Conservation (phyloP, 1,140 invertebrate species). For the Cylas formicarius region DNA sequence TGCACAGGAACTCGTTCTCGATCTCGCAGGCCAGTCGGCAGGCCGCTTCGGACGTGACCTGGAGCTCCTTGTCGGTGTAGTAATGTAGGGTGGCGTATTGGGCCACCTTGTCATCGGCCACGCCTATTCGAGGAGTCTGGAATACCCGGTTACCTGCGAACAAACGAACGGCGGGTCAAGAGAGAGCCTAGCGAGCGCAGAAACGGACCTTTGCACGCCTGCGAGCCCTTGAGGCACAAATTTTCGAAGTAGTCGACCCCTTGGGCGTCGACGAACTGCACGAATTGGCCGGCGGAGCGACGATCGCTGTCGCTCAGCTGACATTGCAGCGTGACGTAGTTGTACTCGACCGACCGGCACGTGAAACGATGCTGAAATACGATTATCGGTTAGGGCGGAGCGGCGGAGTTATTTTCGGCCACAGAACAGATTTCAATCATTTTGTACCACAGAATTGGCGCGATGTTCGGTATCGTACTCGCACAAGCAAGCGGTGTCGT, state of each 20-base stretch:
- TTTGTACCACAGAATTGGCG: too few relatives aligned
- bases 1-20: constrained; percentile 87
- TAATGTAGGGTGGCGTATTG: constrained; percentile 87
- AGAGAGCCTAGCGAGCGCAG: too few relatives aligned
- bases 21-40: constrained; percentile 85
- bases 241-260: constrained; percentile 95
- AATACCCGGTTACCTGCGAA: constrained; percentile 58
- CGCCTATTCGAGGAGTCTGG: constrained; percentile 73
- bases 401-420: too few relatives aligned
- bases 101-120: constrained; percentile 81
- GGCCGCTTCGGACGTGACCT: constrained; percentile 74
- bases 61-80: constrained; percentile 87
- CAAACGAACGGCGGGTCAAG: too few relatives aligned
- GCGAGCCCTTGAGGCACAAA: constrained; percentile 79
- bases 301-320: constrained; percentile 83
- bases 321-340: constrained; percentile 86
- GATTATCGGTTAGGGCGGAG: too few relatives aligned
- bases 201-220: constrained; percentile 55
- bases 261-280: constrained; percentile 80
- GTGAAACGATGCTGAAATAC: constrained; percentile 70
- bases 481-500: too few relatives aligned
- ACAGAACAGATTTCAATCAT: too few relatives aligned
- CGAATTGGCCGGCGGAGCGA: constrained; percentile 72
- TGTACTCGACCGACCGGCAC: constrained; percentile 87
- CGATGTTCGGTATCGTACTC: too few relatives aligned